A percentile compares a stretch with the other conserved stretches of the same genome.
These are phyloP conservation scores for Poeciliopsis turneri DNA, from an alignment of 2,797 vertebrate species.

Conservation along the genomic window DNA sequence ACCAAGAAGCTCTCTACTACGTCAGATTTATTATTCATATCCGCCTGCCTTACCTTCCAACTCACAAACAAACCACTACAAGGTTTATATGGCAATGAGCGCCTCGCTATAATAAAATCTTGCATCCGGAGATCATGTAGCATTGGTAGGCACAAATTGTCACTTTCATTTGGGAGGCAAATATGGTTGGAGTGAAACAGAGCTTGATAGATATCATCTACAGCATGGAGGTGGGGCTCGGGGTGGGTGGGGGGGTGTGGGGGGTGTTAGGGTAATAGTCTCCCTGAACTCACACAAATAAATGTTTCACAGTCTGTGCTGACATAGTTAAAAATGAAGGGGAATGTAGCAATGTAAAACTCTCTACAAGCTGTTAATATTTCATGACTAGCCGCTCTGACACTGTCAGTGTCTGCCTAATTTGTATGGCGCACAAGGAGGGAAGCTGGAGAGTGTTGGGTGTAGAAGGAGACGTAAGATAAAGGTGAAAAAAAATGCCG, in stretches of 20 bases:
- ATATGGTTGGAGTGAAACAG: constrained; percentile 28
- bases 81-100: constrained; percentile 59
- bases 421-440: constrained; percentile 68
- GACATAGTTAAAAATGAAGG: constrained; percentile 79
- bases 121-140: constrained; percentile 26
- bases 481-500: constrained; percentile 42
- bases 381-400: constrained; percentile 78
- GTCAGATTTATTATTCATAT: constrained; percentile 40
- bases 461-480: constrained; percentile 31
- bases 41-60: constrained; percentile 39
- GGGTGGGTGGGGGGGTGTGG: background rate
- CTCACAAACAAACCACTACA: constrained; percentile 50
- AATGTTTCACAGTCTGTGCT: constrained; percentile 68
- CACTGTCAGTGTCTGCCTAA: constrained; percentile 72
- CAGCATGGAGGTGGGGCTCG: constrained; percentile 11
- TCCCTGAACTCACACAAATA: constrained; percentile 74
- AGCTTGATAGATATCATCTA: constrained; percentile 50
- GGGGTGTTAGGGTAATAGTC: constrained; percentile 58
- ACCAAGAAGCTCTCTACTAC: constrained; percentile 12
- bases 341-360: constrained; percentile 77
- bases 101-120: constrained; percentile 29
- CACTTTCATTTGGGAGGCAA: constrained; percentile 14
- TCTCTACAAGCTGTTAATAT: constrained; percentile 82
- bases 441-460: constrained; percentile 15
- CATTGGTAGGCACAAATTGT: constrained; percentile 22